Evolutionary conservation across 2,888 invertebrate species (phyloP), one percentile per base, ranked within the genome.

Genomic region (Dryomyza anilis): DNA sequence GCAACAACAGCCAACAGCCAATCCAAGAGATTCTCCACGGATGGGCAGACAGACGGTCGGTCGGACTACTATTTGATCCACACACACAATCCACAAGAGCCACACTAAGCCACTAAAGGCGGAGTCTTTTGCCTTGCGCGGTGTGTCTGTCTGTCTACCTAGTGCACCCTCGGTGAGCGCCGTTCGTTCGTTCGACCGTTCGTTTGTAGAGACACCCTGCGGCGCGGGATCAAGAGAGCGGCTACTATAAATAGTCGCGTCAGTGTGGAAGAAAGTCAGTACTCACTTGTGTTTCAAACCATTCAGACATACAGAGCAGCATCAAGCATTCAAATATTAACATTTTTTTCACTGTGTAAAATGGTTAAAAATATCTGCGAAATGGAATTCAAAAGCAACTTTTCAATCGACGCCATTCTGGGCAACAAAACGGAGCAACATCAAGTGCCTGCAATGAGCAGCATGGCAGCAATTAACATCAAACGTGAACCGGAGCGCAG

Each of bases 331-430:
- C 55, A 52, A 63, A 63, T 61, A 62, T 58, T 30, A 59, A 59
- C 33, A 29, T 53, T 39, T 61, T 43, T 45, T 8, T 62, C 69
- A 64, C 48, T n/a, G n/a, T n/a, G n/a, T 62, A 68, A 62, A 71
- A 81, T 81, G 81, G 81, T 81, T 63, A 78, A 78, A 76, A 78
- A 75, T 74, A 76, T 79, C 68, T 74, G 73, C 64, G 74, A 78
- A 70, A 78, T 81, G 76, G 81, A 81, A 70, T 79, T 81, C 70
- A 89, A 88, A 84, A 91, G 91, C 78, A 91, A 88, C 80, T 93
- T 94, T 85, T 91, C 91, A 76, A 94, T 94, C 79, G 90, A 90
- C 77, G 90, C 91, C 76, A 88, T 94, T 71, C 84, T 93, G 59
- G 91, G 92, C 21, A 91, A 92, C 63, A 78, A 70, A 65, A 64